Conservation (phyloP, 2,113 vertebrate genomes). For the Spea multiplicata region DNA sequence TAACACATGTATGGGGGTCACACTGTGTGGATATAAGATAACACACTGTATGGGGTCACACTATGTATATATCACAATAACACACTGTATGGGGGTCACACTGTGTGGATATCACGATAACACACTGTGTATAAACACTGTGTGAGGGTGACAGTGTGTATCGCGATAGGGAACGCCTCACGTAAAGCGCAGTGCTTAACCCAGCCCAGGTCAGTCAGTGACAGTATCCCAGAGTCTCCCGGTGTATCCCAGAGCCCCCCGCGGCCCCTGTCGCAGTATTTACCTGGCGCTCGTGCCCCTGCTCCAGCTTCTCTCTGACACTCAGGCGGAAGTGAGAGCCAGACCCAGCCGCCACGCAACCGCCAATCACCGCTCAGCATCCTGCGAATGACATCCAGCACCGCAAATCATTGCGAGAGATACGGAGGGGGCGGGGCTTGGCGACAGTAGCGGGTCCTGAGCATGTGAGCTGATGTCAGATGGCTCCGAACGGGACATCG, state of each 20-base stretch:
- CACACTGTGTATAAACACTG: no score
- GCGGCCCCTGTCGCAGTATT: background rate
- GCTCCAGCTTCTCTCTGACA: constrained; percentile 31
- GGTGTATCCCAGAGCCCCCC: background rate
- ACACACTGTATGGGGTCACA: background rate
- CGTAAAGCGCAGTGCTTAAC: no score
- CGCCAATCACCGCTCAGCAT: constrained; percentile 15
- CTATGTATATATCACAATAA: no score
- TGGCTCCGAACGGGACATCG: background rate
- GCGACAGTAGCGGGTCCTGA: background rate
- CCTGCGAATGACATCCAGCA: background rate
- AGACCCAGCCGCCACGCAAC: background rate
- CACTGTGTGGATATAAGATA: background rate
- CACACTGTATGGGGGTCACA: no score
- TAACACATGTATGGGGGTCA: no score
- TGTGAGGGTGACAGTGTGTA: no score
- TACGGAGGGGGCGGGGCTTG: background rate
- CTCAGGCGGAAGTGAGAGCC: constrained; percentile 39
- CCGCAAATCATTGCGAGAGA: background rate
- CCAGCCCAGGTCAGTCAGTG: no score
- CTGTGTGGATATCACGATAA: no score
- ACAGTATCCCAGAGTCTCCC: background rate
- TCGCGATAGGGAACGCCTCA: no score
- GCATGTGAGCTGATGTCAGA: constrained; percentile 34
- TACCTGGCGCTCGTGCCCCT: constrained; percentile 15